These are phyloP conservation scores for Macrobrachium rosenbergii DNA, from an alignment of 1,140 invertebrate species.

Conservation along the genomic window DNA sequence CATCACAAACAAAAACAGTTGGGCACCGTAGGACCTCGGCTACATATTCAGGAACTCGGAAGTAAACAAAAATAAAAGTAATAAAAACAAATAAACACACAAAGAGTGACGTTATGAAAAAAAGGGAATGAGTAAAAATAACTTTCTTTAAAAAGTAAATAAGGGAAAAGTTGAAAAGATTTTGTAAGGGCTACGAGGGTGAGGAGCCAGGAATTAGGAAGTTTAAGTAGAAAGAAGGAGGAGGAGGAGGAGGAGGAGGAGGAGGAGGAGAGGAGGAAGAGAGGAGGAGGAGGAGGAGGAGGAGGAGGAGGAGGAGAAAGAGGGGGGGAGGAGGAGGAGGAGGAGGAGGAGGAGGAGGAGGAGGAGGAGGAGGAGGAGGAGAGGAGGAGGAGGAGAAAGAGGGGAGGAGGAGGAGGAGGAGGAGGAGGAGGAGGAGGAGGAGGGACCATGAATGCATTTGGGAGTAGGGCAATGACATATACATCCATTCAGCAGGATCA, in stretches of 20 bases:
- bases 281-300: background rate
- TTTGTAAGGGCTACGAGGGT: no score
- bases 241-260: background rate
- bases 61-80: no score
- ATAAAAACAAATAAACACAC: no score
- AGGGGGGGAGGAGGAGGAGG: background rate
- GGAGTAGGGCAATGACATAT: slow-evolving; percentile 2
- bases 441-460: background rate
- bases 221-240: background rate
- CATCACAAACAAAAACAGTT: no score
- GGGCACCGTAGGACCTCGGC: no score
- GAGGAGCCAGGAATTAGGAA: no score
- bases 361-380: background rate
- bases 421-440: slow-evolving; percentile 8
- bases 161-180: no score
- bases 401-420: background rate
- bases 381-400: background rate
- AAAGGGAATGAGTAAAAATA: no score
- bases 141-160: no score
- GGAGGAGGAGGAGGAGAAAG: background rate
- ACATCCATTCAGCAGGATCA: no score
- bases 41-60: no score
- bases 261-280: slow-evolving; percentile 3
- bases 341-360: background rate
- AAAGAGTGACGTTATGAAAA: no score